phyloP scores from a whole-genome alignment of 2,113 vertebrate species.

The Panurus biarmicus region DNA sequence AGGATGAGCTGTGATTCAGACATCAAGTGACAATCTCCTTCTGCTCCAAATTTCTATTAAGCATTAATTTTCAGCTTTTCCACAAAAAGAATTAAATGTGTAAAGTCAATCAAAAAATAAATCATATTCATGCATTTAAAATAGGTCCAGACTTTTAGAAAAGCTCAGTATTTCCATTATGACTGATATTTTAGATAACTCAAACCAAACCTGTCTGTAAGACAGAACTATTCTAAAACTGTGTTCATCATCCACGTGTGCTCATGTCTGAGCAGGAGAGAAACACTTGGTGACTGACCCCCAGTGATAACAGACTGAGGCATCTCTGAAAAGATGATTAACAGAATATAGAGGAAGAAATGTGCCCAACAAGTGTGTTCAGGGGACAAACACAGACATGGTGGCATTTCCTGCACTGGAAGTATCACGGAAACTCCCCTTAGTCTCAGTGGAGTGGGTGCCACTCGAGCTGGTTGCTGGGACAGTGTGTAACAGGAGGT shows the following conservation, averaged over 20 bases:
- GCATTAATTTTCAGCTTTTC: neutral
- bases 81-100: neutral
- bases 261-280: neutral
- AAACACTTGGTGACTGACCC: neutral
- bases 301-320: neutral
- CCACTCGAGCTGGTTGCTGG: neutral
- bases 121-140: neutral
- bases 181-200: neutral
- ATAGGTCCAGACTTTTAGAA: neutral
- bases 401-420: neutral
- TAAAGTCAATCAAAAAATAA: neutral
- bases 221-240: neutral
- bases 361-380: neutral
- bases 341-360: neutral
- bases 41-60: constrained; percentile 11
- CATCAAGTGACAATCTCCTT: constrained; percentile 33
- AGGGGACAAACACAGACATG: neutral
- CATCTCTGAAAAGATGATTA: neutral
- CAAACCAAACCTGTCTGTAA: neutral
- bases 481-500: neutral
- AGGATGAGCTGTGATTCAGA: constrained; percentile 38
- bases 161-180: neutral
- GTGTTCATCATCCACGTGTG: neutral
- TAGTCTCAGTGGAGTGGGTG: neutral
- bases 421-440: neutral